phyloP scores from a whole-genome alignment of 2,888 invertebrate genomes.

The Heliconius cydno region DNA sequence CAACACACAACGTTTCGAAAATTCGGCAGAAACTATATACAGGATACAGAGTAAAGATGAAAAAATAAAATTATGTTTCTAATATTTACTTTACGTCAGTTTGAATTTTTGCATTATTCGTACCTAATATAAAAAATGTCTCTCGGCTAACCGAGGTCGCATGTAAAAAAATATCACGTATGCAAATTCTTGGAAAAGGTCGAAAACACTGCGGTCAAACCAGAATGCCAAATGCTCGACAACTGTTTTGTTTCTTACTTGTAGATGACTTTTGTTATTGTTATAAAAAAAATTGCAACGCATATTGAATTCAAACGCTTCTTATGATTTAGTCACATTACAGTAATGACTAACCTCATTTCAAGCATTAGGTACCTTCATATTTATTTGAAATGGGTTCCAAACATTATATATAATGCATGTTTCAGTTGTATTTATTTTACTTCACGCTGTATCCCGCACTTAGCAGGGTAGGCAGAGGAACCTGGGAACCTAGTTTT shows the following conservation, averaged over 20 bases:
- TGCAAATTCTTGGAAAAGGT: constrained; percentile 22
- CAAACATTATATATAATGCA: no score
- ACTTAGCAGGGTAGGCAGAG: no score
- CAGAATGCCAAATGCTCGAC: constrained; percentile 6
- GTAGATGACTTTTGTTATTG: constrained; percentile 4
- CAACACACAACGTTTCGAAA: no score
- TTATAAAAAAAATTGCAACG: neutral
- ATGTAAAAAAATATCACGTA: constrained; percentile 11
- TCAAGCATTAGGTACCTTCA: no score
- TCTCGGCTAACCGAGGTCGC: neutral
- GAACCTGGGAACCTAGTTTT: no score
- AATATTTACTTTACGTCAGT: neutral
- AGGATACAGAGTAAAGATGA: no score
- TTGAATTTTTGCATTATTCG: neutral
- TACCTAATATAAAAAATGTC: neutral
- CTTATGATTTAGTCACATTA: neutral
- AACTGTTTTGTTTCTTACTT: constrained; percentile 6
- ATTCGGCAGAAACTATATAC: no score
- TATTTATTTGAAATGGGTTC: no score
- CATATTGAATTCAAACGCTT: constrained; percentile 1
- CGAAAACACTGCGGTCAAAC: constrained; percentile 24
- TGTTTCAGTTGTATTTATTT: no score
- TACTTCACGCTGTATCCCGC: no score
- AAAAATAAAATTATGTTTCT: neutral
- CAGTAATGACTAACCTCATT: neutral